Evolutionary conservation across 2,797 vertebrate species (phyloP), one percentile per base, ranked within the genome.

Genomic region (Sebastes cheni): DNA sequence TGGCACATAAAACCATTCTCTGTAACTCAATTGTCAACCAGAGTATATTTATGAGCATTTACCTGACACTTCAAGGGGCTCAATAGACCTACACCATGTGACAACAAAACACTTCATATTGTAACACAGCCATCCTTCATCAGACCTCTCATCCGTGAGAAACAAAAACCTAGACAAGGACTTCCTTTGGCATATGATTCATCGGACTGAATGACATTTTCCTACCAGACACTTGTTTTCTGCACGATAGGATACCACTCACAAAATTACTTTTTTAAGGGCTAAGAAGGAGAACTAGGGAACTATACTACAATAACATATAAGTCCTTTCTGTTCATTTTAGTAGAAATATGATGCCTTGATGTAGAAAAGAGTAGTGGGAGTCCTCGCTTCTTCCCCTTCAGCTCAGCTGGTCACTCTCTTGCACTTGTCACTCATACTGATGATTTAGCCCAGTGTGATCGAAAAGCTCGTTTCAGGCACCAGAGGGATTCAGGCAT

Each of bases 391-490:
- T 70, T 69, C 75, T 78, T 55, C 36, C 54, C 6, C 14, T 30
- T 75, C 32, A 50, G n/a, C 20, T 54, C 50, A 46, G 52, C 59
- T 36, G 25, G 30, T 61, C 59, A 52, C 18, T 66, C 62, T 11
- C 67, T 64, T 58, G 29, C 36, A 12, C 58, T 34, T 62, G 66
- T 75, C 76, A 55, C 39, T 80, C 59, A 69, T 14, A 23, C 7
- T n/a, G 66, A 70, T 61, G 65, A 75, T 70, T 72, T 36, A 36
- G 29, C 36, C 14, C n/a, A 25, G 60, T 4, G 3, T 80, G 60
- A 67, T n/a, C 29, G 69, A 70, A 62, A 72, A 74, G 25, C 74
- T 69, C 1, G 59, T 80, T 76, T 70, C 29, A 77, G 76, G 25
- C 52, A 22, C 29, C 59, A 5, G 34, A 74, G 36, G 56, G 50